Evolutionary conservation across 2,113 vertebrate genomes (phyloP), one percentile per base, ranked within the genome.

Genomic region (Epinephelus cyanopodus): DNA sequence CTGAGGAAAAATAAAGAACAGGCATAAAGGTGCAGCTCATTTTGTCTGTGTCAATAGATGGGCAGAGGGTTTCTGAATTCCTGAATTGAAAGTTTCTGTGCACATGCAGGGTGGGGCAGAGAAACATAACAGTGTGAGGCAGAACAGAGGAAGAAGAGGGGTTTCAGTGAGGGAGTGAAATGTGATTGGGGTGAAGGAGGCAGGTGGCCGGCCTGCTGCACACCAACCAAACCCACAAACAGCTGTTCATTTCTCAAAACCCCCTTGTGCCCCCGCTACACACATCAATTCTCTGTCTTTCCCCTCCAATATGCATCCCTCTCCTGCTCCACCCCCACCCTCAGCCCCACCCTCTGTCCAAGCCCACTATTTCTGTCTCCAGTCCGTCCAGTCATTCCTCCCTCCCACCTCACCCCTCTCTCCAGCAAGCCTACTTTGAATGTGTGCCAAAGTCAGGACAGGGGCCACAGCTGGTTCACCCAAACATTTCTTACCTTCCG

Each of bases 101-200:
- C 70, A 42, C 57, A 21, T 39, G 33, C 11, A 6, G 33, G 50
- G 29, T 19, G 13, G 48, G 42, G 47, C 33, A 8, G 18, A 54
- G 37, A 37, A 8, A 39, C 5, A 21, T 11, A 21, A 74, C 4
- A 60, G 27, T 17, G 3, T 17, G 23, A n/a, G 52, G 33, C 58
- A 76, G 37, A 47, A 21, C 11, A 54, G 75, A 80, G 63, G 29
- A 61, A 64, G 61, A 27, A 27, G 10, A 9, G 61, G 19, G 70
- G 11, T 74, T 56, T 82, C 52, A 76, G 23, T 17, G 54, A 68
- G 47, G 66, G 18, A 45, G 63, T 77, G 52, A 89, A 80, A 89
- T 73, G 93, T 95, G 94, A 95, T 94, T 96, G 96, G 95, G 95
- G 86, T 90, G 79, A 86, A 95, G 96, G 95, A 86, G 92, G 88